Evolutionary conservation across 2,888 invertebrate genomes (phyloP).

Genomic region (Aphidoletes aphidimyza): DNA sequence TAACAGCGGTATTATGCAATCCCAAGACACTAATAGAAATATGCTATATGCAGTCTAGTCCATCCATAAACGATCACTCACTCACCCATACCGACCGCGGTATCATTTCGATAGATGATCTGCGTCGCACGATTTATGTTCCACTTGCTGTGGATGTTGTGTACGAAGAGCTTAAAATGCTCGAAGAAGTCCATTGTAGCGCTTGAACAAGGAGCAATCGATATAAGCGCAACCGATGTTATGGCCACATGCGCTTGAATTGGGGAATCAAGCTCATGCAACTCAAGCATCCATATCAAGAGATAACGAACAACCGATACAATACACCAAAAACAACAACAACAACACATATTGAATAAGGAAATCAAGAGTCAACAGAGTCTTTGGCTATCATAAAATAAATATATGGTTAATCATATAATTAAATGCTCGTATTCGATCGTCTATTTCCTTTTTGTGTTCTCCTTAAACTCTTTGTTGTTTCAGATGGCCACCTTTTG

Average conservation of each 20-base stretch:
- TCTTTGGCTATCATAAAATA: conserved; percentile 48
- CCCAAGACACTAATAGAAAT: neutral
- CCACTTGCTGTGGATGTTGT: neutral
- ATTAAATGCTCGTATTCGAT: conserved; percentile 26
- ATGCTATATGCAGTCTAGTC: too few species aligned
- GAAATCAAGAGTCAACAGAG: conserved; percentile 23
- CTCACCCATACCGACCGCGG: neutral
- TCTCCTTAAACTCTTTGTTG: neutral
- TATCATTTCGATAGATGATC: neutral
- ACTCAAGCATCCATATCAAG: too few species aligned
- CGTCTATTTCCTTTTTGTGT: conserved; percentile 11
- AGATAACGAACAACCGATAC: neutral
- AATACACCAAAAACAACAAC: too few species aligned
- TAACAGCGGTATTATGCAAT: neutral
- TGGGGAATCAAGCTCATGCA: too few species aligned
- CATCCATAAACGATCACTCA: neutral
- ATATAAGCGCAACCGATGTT: too few species aligned
- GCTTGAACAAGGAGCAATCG: neutral
- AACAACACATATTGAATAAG: conserved; percentile 29
- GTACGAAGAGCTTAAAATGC: too few species aligned
- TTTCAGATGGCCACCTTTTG: conserved; percentile 14
- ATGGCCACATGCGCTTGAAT: too few species aligned
- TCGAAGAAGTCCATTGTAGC: too few species aligned
- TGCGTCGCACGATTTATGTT: conserved; percentile 15
- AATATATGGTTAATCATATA: conserved; percentile 48